Conservation (phyloP, 2,888 invertebrate species). For the Macrosiphum euphorbiae region DNA sequence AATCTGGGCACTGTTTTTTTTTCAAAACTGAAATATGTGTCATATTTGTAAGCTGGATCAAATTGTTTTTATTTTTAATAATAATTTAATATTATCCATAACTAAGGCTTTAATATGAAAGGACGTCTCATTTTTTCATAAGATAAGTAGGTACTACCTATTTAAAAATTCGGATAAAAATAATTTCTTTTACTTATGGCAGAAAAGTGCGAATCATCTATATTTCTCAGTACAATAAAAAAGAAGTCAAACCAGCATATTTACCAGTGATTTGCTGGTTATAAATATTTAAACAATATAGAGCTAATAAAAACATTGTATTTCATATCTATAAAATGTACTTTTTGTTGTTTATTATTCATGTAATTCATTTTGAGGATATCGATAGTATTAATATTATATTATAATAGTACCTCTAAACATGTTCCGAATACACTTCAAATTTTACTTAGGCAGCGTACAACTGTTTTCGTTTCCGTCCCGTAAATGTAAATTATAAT, state of each 20-base stretch:
- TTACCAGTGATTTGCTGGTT: background rate
- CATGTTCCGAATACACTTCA: background rate
- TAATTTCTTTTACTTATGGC: background rate
- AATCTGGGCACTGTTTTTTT: background rate
- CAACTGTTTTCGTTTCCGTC: background rate
- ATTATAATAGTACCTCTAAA: background rate
- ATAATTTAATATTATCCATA: background rate
- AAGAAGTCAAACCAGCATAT: background rate
- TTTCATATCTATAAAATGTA: background rate
- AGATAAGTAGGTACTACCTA: background rate
- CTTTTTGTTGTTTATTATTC: background rate
- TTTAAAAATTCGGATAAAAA: background rate
- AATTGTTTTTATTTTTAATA: background rate
- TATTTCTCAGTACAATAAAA: background rate
- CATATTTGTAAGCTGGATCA: background rate
- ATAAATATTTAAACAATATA: background rate
- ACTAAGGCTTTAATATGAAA: background rate
- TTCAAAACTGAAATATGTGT: background rate
- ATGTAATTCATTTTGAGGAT: too few relatives aligned
- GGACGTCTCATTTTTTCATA: background rate
- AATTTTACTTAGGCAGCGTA: background rate
- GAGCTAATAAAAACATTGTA: background rate
- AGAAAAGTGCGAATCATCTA: background rate
- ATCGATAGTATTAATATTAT: too few relatives aligned
- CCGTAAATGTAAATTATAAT: background rate